phyloP scores from a whole-genome alignment of 2,113 vertebrate genomes.

The Lagopus muta region DNA sequence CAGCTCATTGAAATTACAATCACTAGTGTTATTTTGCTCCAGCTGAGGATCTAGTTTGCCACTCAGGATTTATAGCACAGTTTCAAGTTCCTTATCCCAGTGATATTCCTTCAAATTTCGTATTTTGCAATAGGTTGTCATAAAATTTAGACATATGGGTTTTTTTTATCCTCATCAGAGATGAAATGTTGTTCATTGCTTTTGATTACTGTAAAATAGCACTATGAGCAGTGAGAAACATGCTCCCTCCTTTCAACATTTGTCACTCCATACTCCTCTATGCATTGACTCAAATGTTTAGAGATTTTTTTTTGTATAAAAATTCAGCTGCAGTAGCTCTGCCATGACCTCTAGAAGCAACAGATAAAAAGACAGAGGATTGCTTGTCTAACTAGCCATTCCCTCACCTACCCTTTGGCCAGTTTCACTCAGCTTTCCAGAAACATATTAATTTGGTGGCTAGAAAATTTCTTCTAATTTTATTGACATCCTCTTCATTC shows the following conservation, averaged over 20 bases:
- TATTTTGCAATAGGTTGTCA: not conserved
- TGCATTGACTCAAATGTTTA: not conserved
- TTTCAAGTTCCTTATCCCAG: not conserved
- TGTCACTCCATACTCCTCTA: rapidly evolving
- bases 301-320: not conserved
- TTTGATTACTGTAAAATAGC: not conserved
- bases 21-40: not conserved
- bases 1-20: not conserved
- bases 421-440: not conserved
- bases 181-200: not conserved
- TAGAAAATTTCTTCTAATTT: not conserved
- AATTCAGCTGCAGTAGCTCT: not conserved
- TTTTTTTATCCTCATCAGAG: not conserved
- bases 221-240: not conserved
- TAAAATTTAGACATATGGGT: not conserved
- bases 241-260: not conserved
- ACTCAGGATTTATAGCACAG: not conserved
- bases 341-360: not conserved
- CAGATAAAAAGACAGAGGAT: not conserved
- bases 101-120: not conserved
- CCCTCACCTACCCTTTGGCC: not conserved
- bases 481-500: not conserved
- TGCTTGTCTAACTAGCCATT: not conserved
- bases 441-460: not conserved
- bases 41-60: not conserved